phyloP scores from a whole-genome alignment of 2,113 vertebrate species.

The Aldabrachelys gigantea region DNA sequence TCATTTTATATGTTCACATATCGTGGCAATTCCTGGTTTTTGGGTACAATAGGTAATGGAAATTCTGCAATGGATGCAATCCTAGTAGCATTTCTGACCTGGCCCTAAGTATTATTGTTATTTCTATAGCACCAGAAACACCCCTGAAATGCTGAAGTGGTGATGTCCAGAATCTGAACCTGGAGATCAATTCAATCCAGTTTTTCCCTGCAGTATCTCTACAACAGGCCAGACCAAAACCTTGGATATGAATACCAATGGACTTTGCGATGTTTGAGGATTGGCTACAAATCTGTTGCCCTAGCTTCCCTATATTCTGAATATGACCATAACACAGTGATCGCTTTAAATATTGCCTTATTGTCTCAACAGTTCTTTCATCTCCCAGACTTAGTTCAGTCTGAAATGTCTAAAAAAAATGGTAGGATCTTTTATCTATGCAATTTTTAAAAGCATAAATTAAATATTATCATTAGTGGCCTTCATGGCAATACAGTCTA shows the following conservation, averaged over 20 bases:
- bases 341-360: background rate
- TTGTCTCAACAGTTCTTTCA: background rate
- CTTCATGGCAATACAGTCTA: conserved; percentile 15
- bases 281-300: background rate
- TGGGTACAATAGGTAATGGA: background rate
- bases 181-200: background rate
- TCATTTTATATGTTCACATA: background rate
- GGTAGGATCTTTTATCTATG: conserved; percentile 37
- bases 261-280: background rate
- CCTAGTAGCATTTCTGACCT: background rate
- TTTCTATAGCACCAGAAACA: background rate
- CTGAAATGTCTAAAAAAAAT: conserved; percentile 42
- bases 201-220: background rate
- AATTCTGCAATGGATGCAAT: background rate
- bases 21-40: background rate
- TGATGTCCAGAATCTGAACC: background rate
- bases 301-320: background rate
- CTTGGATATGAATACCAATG: background rate
- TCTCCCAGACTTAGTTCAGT: conserved; percentile 2
- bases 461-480: conserved; percentile 52
- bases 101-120: too few species aligned
- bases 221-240: background rate
- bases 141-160: background rate
- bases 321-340: background rate
- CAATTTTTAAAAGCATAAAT: conserved; percentile 33